Evolutionary conservation across 1,140 invertebrate genomes (phyloP), one percentile per base, ranked within the genome.

Genomic region (Papilio dardanus): DNA sequence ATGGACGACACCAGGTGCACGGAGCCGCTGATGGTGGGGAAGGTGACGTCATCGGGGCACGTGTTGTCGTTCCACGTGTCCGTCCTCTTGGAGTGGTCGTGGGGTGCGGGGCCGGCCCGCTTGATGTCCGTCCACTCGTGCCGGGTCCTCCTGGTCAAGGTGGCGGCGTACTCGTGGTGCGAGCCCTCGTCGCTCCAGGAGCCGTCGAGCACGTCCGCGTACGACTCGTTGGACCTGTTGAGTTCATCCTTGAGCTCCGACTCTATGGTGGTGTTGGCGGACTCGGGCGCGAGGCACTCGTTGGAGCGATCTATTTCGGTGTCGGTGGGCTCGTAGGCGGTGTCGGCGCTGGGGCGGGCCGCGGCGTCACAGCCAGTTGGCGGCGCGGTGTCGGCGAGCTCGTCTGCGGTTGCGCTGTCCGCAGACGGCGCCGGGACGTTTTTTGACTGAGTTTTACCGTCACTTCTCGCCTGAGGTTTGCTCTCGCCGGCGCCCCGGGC

Each of bases 61-160:
- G 94, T 94, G 81, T 96, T 95, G 76, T 97, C 96, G 81, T 96
- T 97, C 96, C 97, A 97, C 0, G 96, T 97, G 81, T 96, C 96
- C 0, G 81, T 84, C 73, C 77, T 16, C 54, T 83, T 83, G 1
- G 85, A 83, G 1, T 81, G 79, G 37, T 86, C 88, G n/a, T 84
- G 85, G 40, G 50, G 76, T 0, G 33, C 31, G 5, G 0, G 66
- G 6, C 7, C 58, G n/a, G 78, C 80, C 30, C 83, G 81, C 12
- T 86, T 88, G 7, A 91, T 88, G 46, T 91, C 88, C 0, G 84
- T 85, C 85, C 86, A 90, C 50, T 89, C 88, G 31, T 79, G 83
- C 33, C 78, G 82, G 35, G 24, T 79, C 62, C 80, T 85, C 8
- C 83, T 74, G 0, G 86, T 86, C 1, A 86, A 54, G 0, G 86